These are phyloP conservation scores for Meiosimyza decipiens DNA, from an alignment of 2,888 invertebrate genomes.

Conservation along the genomic window DNA sequence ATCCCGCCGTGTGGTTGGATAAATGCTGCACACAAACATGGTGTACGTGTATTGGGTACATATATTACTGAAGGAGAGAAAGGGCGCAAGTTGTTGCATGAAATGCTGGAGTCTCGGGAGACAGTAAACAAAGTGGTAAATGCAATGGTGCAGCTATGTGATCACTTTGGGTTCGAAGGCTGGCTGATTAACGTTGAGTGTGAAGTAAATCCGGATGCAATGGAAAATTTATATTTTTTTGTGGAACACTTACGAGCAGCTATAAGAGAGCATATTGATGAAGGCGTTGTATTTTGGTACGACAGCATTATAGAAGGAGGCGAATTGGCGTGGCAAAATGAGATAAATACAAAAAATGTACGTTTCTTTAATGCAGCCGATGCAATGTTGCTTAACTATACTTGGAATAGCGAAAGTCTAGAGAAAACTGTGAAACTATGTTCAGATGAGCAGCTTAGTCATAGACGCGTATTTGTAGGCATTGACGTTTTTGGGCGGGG, in stretches of 20 bases:
- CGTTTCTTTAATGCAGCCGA: slow-evolving; percentile 86
- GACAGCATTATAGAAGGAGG: slow-evolving; percentile 90
- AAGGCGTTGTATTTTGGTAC: slow-evolving; percentile 90
- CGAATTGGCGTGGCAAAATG: slow-evolving; percentile 90
- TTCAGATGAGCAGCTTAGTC: slow-evolving; percentile 64
- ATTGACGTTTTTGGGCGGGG: slow-evolving; percentile 95
- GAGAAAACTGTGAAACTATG: slow-evolving; percentile 69
- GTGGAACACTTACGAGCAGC: slow-evolving; percentile 52
- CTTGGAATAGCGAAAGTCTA: slow-evolving; percentile 80
- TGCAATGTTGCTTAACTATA: slow-evolving; percentile 94
- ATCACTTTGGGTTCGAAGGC: slow-evolving; percentile 88
- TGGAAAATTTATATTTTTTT: slow-evolving; percentile 58
- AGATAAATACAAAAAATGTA: slow-evolving; percentile 83
- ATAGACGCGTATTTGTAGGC: slow-evolving; percentile 85
- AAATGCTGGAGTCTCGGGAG: slow-evolving; percentile 73
- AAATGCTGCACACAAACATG: slow-evolving; percentile 89
- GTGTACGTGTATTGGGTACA: slow-evolving; percentile 91
- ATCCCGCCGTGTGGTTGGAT: slow-evolving; percentile 96
- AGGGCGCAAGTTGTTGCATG: slow-evolving; percentile 75
- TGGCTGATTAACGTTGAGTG: slow-evolving; percentile 98
- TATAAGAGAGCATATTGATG: slow-evolving; percentile 57
- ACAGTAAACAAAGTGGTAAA: slow-evolving; percentile 73
- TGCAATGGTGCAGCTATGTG: slow-evolving; percentile 78
- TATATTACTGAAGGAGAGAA: slow-evolving; percentile 87
- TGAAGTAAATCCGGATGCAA: slow-evolving; percentile 66